These are phyloP conservation scores for Malacoctenus gilli DNA, from an alignment of 2,797 vertebrate genomes.

Conservation along the genomic window DNA sequence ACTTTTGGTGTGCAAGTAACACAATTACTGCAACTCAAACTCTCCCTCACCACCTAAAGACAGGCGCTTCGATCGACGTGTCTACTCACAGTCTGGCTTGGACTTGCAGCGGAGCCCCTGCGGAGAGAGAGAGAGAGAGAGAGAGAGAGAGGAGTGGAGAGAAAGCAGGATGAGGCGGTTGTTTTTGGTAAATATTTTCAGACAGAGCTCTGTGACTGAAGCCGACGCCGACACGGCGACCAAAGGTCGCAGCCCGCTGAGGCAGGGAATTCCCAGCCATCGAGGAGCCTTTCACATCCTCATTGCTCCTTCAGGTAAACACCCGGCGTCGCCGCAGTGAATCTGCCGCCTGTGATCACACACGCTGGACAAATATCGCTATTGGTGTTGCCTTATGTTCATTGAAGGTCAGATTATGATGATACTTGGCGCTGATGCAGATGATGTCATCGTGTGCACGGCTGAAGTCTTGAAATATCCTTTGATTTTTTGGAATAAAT, in stretches of 20 bases:
- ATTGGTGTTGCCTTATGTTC: no score
- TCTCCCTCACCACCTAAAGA: no score
- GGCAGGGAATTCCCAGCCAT: conserved; percentile 33
- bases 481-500: no score
- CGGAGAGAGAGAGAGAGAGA: conserved; percentile 11
- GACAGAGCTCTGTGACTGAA: not conserved
- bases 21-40: no score
- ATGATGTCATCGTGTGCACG: no score
- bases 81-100: conserved; percentile 69
- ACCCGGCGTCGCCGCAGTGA: no score
- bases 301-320: conserved; percentile 31
- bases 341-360: no score
- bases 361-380: no score
- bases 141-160: not conserved
- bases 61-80: not conserved
- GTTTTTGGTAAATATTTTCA: not conserved
- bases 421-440: no score
- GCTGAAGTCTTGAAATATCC: no score
- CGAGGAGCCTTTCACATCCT: conserved; percentile 48
- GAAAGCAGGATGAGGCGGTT: not conserved
- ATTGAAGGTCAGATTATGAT: no score
- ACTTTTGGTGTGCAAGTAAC: no score
- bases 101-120: conserved; percentile 78
- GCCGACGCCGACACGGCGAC: conserved; percentile 2
- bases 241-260: conserved; percentile 10